A percentile compares a stretch with the other conserved stretches of the same genome.
Conservation (phyloP, 2,888 invertebrate species). For the Serripes groenlandicus region DNA sequence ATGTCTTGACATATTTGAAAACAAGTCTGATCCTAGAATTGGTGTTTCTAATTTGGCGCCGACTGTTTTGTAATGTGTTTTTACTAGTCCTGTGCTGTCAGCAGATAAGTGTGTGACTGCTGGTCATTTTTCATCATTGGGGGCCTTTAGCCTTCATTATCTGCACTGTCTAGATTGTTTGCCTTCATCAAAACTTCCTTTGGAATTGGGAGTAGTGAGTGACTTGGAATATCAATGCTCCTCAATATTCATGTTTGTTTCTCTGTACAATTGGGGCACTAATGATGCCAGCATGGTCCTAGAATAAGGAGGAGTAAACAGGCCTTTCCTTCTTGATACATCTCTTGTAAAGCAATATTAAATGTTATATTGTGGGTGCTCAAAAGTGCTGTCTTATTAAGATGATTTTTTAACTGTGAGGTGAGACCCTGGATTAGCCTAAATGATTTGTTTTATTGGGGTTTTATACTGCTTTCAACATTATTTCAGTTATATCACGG, state of each 20-base stretch:
- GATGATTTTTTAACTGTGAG: too few species aligned
- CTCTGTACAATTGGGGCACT: slow-evolving; percentile 2
- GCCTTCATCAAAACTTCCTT: slow-evolving; percentile 11
- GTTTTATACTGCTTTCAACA: too few species aligned
- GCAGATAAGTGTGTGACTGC: slow-evolving; percentile 6
- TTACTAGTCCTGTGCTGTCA: slow-evolving; percentile 13
- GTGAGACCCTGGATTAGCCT: too few species aligned
- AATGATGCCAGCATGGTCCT: too few species aligned
- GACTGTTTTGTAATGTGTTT: slow-evolving; percentile 31
- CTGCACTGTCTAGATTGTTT: slow-evolving; percentile 30
- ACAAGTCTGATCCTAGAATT: neutral
- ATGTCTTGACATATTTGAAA: too few species aligned
- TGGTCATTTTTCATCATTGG: slow-evolving; percentile 49
- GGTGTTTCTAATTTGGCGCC: slow-evolving; percentile 27
- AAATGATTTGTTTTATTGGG: too few species aligned
- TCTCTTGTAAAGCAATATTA: too few species aligned
- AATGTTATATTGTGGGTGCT: too few species aligned
- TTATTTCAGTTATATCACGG: too few species aligned
- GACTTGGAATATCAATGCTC: slow-evolving; percentile 17
- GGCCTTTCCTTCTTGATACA: too few species aligned
- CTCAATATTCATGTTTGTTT: slow-evolving; percentile 2
- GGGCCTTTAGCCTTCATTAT: slow-evolving; percentile 28
- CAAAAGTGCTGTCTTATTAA: too few species aligned
- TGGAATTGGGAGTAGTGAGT: neutral
- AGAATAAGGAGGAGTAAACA: too few species aligned